A percentile compares a stretch with the other conserved stretches of the same genome.
Evolutionary conservation across 2,797 vertebrate species (phyloP).

Genomic region (Tympanoctomys barrerae): DNA sequence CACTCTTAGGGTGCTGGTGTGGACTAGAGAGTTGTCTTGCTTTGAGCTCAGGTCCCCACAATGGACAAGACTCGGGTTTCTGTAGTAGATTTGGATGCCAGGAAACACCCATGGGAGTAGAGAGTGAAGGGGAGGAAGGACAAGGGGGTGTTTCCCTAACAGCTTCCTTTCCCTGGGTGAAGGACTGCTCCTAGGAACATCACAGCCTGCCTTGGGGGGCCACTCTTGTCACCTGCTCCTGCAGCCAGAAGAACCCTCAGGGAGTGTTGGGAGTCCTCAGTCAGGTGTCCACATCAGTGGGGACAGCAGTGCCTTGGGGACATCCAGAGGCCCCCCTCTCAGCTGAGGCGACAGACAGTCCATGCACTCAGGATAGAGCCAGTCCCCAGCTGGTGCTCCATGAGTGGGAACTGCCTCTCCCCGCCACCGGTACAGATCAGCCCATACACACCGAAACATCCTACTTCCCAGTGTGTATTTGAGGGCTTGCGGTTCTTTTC

Average conservation of each 20-base stretch:
- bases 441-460: background rate
- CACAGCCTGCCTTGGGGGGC: background rate
- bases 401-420: background rate
- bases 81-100: background rate
- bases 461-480: background rate
- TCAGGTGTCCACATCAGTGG: background rate
- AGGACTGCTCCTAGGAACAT: background rate
- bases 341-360: background rate
- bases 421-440: background rate
- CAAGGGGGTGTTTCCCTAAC: background rate
- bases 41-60: background rate
- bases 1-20: background rate
- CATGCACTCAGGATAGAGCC: no score
- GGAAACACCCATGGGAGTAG: background rate
- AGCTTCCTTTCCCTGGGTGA: background rate
- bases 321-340: background rate
- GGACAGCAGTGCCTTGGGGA: accelerated
- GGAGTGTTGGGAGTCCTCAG: background rate
- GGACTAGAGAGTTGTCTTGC: background rate
- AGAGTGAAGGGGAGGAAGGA: background rate
- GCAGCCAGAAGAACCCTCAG: background rate
- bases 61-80: background rate
- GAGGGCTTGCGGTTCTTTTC: conserved; percentile 2
- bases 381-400: background rate
- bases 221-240: background rate